Evolutionary conservation across 2,113 vertebrate species (phyloP), one percentile per base, ranked within the genome.

Genomic region (Heterotilapia buettikoferi): DNA sequence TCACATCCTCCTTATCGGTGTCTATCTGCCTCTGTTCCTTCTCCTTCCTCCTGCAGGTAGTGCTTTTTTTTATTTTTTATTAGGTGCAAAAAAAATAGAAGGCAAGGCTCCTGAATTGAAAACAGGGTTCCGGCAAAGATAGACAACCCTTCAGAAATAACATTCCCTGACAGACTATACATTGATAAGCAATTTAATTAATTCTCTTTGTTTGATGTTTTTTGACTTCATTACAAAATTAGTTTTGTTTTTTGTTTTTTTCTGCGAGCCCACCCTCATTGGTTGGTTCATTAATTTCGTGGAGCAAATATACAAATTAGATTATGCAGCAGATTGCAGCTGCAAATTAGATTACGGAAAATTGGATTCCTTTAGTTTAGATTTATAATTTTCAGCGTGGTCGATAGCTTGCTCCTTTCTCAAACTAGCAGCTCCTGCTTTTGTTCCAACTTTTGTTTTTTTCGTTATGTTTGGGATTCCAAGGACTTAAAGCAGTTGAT

Each of bases 131-230:
- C 61, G 79, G 53, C 83, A 68, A n/a, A 90, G 90, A 92, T 29
- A 92, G 89, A 86, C 90, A 38, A 66, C 83, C 84, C 63, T 86
- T 84, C 76, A 85, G 89, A 92, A 95, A 90, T 52, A 93, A 84
- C 81, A 83, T 94, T 93, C 88, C 80, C 91, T 93, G 88, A 94
- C 93, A 92, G 90, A 95, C 91, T 90, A 92, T 90, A 91, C 82
- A 88, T 93, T 94, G 95, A 96, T 95, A 96, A 96, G 94, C 93
- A 90, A 93, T 94, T 94, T 95, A 94, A 96, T 96, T 96, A 93
- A 95, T 95, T 96, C 90, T 73, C 92, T 94, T 94, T 95, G 95
- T 96, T 96, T 96, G 91, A 94, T 92, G 89, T 93, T 95, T 76
- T 76, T 95, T 91, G 88, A 94, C 95, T 96, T 95, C 91, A 93